Conservation (phyloP, 1,140 invertebrate species). For the Anoplophora glabripennis region DNA sequence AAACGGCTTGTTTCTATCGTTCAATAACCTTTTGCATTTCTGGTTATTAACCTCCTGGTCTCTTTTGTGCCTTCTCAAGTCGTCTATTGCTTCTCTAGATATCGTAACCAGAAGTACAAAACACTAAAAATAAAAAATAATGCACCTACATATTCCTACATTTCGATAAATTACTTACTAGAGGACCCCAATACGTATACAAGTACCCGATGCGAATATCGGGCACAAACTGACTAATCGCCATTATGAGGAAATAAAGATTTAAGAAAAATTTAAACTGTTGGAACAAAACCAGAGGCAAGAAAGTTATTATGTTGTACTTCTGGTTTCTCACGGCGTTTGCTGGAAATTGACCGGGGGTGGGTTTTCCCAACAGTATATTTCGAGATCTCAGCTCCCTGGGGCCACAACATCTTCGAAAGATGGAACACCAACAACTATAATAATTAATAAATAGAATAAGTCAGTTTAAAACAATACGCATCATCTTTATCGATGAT, state of each 20-base stretch:
- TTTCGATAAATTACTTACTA: slow-evolving; percentile 57
- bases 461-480: slow-evolving; percentile 2
- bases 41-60: slow-evolving; percentile 96
- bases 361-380: slow-evolving; percentile 62
- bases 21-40: slow-evolving; percentile 70
- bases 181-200: slow-evolving; percentile 98
- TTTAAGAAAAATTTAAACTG: slow-evolving; percentile 99
- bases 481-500: background rate
- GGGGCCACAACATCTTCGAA: slow-evolving; percentile 66
- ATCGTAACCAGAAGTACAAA: slow-evolving; percentile 96
- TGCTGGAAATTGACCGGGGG: slow-evolving; percentile 80
- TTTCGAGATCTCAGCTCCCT: slow-evolving; percentile 64
- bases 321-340: slow-evolving; percentile 99
- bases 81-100: slow-evolving; percentile 94
- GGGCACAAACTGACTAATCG: slow-evolving; percentile 95
- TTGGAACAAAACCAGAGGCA: slow-evolving; percentile 95
- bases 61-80: slow-evolving; percentile 84
- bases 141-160: background rate
- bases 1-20: slow-evolving; percentile 51
- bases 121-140: slow-evolving; percentile 57
- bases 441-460: slow-evolving; percentile 39
- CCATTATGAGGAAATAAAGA: slow-evolving; percentile 98
- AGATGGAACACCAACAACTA: slow-evolving; percentile 64
- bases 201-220: slow-evolving; percentile 94
- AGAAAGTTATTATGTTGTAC: slow-evolving; percentile 97